These are phyloP conservation scores for Periophthalmodon schlosseri DNA, from an alignment of 2,113 vertebrate genomes.

Conservation along the genomic window DNA sequence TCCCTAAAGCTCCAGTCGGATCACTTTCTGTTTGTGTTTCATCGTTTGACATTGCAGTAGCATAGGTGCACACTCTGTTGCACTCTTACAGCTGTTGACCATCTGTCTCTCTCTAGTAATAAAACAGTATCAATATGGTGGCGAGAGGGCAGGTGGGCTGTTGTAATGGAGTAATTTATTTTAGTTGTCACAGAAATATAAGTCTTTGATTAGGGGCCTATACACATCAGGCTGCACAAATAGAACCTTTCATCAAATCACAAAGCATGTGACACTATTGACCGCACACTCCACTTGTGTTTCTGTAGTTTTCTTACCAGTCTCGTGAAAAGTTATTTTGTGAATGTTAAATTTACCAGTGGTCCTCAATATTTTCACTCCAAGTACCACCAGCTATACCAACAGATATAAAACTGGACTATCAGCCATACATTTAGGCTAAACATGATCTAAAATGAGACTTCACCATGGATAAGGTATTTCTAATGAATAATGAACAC, in stretches of 20 bases:
- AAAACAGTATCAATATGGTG: conserved; percentile 68
- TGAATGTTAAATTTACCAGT: neutral
- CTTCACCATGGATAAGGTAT: too few species aligned
- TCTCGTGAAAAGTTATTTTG: neutral
- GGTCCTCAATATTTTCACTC: too few species aligned
- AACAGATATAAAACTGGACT: too few species aligned
- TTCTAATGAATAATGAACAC: too few species aligned
- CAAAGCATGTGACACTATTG: conserved; percentile 74
- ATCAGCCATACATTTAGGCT: too few species aligned
- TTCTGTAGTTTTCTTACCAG: neutral
- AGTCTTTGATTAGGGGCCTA: conserved; percentile 71
- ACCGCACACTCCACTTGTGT: conserved; percentile 36
- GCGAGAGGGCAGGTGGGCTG: conserved; percentile 68
- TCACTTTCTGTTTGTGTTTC: conserved; percentile 33
- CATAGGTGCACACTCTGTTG: conserved; percentile 26
- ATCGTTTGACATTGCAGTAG: conserved; percentile 32
- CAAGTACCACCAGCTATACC: too few species aligned
- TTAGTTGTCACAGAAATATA: conserved; percentile 77
- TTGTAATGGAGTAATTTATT: conserved; percentile 78
- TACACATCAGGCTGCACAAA: conserved; percentile 68
- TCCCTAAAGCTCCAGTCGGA: conserved; percentile 30
- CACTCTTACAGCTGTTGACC: conserved; percentile 41
- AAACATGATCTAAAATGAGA: too few species aligned
- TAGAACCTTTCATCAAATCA: conserved; percentile 78
- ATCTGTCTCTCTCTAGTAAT: conserved; percentile 60